Percentiles rank a stretch among this genome's conserved stretches.
These are phyloP conservation scores for Theocolax elegans DNA, from an alignment of 1,140 invertebrate species.

Conservation along the genomic window DNA sequence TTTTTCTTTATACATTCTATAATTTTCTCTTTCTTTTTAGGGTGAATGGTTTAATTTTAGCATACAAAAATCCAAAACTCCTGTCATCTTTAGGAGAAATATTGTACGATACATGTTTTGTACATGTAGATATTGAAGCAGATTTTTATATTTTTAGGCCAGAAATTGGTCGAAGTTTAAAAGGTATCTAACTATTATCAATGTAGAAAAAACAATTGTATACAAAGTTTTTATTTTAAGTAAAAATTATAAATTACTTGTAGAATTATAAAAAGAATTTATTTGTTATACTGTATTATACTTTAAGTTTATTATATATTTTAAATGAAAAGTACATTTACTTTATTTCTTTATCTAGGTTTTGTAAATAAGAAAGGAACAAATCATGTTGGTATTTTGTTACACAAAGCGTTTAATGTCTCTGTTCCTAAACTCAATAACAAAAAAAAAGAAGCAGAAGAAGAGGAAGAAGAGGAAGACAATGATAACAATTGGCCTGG, in stretches of 20 bases:
- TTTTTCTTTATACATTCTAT: not conserved
- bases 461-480: conserved; percentile 61
- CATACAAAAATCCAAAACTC: conserved; percentile 73
- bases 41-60: conserved; percentile 72
- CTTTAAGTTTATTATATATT: not conserved
- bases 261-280: not conserved
- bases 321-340: not conserved
- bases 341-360: conserved; percentile 56
- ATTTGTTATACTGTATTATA: not conserved
- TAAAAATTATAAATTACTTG: too few relatives aligned
- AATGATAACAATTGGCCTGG: conserved; percentile 70
- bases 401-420: conserved; percentile 75
- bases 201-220: too few relatives aligned
- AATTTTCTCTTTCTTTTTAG: conserved; percentile 47
- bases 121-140: conserved; percentile 73
- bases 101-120: conserved; percentile 69
- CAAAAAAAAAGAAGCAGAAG: conserved; percentile 33
- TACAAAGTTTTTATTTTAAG: too few relatives aligned
- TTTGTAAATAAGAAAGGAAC: conserved; percentile 72
- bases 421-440: conserved; percentile 71
- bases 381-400: conserved; percentile 73
- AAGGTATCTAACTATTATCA: conserved; percentile 54
- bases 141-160: conserved; percentile 76
- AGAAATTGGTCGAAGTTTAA: conserved; percentile 58
- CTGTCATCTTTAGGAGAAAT: conserved; percentile 68